Evolutionary conservation across 1,140 invertebrate genomes (phyloP), one percentile per base, ranked within the genome.

Genomic region (Solenopsis fugax): DNA sequence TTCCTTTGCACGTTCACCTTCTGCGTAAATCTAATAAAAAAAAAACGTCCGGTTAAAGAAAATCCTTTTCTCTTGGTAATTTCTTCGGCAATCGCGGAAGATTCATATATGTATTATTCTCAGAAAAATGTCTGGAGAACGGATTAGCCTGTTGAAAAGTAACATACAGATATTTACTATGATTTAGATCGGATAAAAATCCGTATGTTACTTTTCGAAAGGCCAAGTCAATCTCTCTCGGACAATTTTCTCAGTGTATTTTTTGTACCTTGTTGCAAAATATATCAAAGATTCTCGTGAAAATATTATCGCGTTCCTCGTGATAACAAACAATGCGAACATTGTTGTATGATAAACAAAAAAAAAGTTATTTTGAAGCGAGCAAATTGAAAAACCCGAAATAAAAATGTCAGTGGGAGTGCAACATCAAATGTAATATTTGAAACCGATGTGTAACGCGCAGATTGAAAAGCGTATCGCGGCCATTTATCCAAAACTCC

Each of bases 401-500:
- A 7, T 21, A 16, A 65, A 69, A 54, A 41, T 54, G 65, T 69
- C 37, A 18, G 34, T 7, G 16, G 5, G 34, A 45, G 13, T n/a
- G 34, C 24, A 54, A 69, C n/a, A 48, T 24, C 34, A 41, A 34
- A 71, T 3, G 48, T 45, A 48, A 62, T 77, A 45, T 41, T 18
- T n/a, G 18, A 34, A 45, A 45, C 16, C 21, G 24, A 24, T 81
- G 41, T 4, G 34, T 29, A 41, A 48, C 21, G 16, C 21, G 21
- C 48, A 12, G 21, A 41, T 78, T 71, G 34, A 54, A 81, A 71
- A 69, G 13, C 75, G 18, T 54, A 41, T 81, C 34, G 48, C 21
- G 34, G 9, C 16, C 62, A 37, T 75, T 75, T 75, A 64, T 64
- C 41, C 41, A 13, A 64, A 48, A 18, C 58, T 13, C 7, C 75